A percentile compares a stretch with the other conserved stretches of the same genome.
These are phyloP conservation scores for Darwinula stevensoni DNA, from an alignment of 2,888 invertebrate species.

Conservation along the genomic window DNA sequence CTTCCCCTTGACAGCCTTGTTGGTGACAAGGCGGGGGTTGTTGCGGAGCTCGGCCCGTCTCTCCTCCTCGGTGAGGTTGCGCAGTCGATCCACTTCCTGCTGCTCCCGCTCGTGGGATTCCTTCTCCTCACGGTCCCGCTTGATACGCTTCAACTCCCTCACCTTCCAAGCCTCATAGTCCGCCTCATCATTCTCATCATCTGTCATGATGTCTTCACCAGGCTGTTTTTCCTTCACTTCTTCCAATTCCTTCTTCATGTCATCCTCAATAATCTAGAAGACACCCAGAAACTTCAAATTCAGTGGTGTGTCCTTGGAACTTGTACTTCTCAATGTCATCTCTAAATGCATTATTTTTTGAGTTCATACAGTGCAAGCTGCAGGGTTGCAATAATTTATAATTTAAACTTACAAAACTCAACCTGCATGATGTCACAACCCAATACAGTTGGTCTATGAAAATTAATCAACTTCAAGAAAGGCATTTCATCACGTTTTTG, in stretches of 20 bases:
- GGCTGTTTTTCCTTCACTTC: conserved; percentile 18
- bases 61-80: conserved; percentile 88
- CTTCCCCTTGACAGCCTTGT: conserved; percentile 85
- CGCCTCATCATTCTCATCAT: conserved; percentile 81
- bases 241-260: conserved; percentile 48
- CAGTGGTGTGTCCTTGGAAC: too few species aligned
- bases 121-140: conserved; percentile 79
- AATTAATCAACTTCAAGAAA: too few species aligned
- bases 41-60: conserved; percentile 53
- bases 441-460: too few species aligned
- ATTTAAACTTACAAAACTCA: too few species aligned
- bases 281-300: too few species aligned
- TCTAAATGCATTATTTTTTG: too few species aligned
- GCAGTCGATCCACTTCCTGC: conserved; percentile 56
- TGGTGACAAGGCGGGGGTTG: conserved; percentile 75
- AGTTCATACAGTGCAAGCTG: too few species aligned
- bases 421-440: too few species aligned
- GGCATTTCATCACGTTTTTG: too few species aligned
- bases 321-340: too few species aligned
- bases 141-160: conserved; percentile 78
- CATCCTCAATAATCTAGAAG: conserved; percentile 47
- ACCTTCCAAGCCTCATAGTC: conserved; percentile 97
- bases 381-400: too few species aligned
- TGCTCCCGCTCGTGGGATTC: conserved; percentile 64
- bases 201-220: conserved; percentile 56